These are phyloP conservation scores for Xestia ashworthii DNA, from an alignment of 2,888 invertebrate genomes.

Conservation along the genomic window DNA sequence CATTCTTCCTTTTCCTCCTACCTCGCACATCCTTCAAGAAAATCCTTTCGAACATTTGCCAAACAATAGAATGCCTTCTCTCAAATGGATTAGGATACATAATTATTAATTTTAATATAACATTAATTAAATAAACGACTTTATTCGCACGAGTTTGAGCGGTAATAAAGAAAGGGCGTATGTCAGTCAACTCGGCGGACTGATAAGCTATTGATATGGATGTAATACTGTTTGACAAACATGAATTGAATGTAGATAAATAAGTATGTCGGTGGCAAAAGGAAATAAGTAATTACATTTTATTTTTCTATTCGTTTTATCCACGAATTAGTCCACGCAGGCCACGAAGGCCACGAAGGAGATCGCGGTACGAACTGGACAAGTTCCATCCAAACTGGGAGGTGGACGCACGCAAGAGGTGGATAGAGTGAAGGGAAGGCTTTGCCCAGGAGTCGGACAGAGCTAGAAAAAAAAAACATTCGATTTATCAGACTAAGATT, in stretches of 20 bases:
- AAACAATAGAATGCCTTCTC: conserved; percentile 90
- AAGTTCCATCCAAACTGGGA: no score
- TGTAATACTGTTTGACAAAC: conserved; percentile 25
- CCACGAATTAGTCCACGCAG: no score
- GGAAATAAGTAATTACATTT: background rate
- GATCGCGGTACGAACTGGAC: no score
- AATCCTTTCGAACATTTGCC: conserved; percentile 89
- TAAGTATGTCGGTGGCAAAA: background rate
- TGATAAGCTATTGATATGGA: conserved; percentile 59
- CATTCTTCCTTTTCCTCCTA: conserved; percentile 53
- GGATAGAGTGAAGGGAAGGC: no score
- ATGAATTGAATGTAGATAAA: conserved; percentile 42
- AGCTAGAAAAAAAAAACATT: background rate
- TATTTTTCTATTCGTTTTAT: no score
- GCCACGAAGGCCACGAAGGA: no score
- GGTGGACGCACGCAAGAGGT: no score
- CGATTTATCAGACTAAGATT: background rate
- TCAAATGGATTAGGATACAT: conserved; percentile 92
- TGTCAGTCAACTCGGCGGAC: conserved; percentile 57
- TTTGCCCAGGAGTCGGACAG: no score
- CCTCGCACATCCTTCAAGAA: conserved; percentile 70
- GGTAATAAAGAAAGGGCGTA: conserved; percentile 49
- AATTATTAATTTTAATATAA: conserved; percentile 49
- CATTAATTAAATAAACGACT: conserved; percentile 48
- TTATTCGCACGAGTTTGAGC: conserved; percentile 34